Percentiles rank a stretch among this genome's conserved stretches.
Conservation (phyloP, 2,797 vertebrate genomes). For the Paguma larvata region DNA sequence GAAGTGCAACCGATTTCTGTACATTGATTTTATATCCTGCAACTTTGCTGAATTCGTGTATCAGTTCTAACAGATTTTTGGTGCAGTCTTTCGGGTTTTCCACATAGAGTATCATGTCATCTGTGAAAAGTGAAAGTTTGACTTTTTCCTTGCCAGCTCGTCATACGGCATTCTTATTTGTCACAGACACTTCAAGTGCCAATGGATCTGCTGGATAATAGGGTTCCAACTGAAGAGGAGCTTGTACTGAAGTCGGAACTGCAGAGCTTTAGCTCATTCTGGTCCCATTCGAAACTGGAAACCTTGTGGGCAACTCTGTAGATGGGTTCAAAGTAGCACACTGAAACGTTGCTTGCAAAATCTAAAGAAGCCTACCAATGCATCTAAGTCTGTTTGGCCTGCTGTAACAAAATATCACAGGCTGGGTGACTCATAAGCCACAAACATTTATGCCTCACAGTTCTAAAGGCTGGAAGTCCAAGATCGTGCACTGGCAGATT, state of each 20-base stretch:
- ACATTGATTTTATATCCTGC: too few species aligned
- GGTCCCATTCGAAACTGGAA: background rate
- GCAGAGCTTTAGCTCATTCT: background rate
- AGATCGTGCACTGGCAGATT: background rate
- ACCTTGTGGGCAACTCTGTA: background rate
- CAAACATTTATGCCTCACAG: background rate
- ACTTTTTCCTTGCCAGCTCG: background rate
- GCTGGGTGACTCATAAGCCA: background rate
- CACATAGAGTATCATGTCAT: too few species aligned
- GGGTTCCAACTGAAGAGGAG: background rate
- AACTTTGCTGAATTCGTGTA: too few species aligned
- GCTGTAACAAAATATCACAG: background rate
- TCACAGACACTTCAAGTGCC: background rate
- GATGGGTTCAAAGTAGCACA: background rate
- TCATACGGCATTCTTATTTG: background rate
- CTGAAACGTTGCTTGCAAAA: background rate
- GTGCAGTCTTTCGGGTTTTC: too few species aligned
- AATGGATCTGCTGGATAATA: background rate
- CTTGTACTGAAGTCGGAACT: background rate
- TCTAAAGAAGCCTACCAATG: background rate
- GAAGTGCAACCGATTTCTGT: too few species aligned
- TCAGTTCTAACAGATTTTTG: too few species aligned
- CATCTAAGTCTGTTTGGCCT: background rate
- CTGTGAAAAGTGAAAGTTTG: too few species aligned
- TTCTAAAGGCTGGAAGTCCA: background rate